phyloP scores from a whole-genome alignment of 2,113 vertebrate genomes.

The Cyprinus carpio region DNA sequence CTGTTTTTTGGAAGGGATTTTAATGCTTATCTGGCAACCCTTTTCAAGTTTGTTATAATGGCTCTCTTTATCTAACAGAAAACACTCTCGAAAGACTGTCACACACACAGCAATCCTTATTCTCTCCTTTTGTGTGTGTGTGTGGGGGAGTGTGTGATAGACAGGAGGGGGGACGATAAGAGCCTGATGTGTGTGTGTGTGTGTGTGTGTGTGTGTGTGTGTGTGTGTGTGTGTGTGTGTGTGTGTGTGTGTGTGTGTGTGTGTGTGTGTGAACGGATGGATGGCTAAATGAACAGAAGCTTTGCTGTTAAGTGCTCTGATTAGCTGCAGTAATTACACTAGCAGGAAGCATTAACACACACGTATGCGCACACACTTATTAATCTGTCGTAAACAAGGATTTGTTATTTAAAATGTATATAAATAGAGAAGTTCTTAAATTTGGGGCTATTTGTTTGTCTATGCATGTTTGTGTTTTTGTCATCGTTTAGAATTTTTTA shows the following conservation, averaged over 20 bases:
- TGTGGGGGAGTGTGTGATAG: conserved; percentile 59
- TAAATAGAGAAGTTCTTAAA: conserved; percentile 32
- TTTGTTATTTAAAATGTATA: conserved; percentile 22
- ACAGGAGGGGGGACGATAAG: conserved; percentile 58
- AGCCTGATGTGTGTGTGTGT: conserved; percentile 25
- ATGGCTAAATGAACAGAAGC: conserved; percentile 72
- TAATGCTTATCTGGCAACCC: conserved; percentile 63
- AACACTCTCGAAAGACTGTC: conserved; percentile 58
- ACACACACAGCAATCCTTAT: conserved; percentile 60
- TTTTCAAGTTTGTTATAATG: conserved; percentile 68
- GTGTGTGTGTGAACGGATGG: too few relatives aligned
- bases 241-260: too few relatives aligned
- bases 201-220: conserved; percentile 10
- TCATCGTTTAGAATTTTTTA: background rate
- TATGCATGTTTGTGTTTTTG: background rate
- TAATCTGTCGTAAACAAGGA: conserved; percentile 6
- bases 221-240: conserved; percentile 34
- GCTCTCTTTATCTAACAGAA: conserved; percentile 71
- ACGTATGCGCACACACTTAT: conserved; percentile 4
- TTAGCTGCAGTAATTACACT: conserved; percentile 79
- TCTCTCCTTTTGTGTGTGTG: conserved; percentile 59
- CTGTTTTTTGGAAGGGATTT: conserved; percentile 62
- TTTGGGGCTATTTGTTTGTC: conserved; percentile 47
- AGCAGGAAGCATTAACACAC: conserved; percentile 63
- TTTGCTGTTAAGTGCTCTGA: conserved; percentile 78